These are phyloP conservation scores for Diplodus puntazzo DNA, from an alignment of 2,797 vertebrate genomes.

Conservation along the genomic window DNA sequence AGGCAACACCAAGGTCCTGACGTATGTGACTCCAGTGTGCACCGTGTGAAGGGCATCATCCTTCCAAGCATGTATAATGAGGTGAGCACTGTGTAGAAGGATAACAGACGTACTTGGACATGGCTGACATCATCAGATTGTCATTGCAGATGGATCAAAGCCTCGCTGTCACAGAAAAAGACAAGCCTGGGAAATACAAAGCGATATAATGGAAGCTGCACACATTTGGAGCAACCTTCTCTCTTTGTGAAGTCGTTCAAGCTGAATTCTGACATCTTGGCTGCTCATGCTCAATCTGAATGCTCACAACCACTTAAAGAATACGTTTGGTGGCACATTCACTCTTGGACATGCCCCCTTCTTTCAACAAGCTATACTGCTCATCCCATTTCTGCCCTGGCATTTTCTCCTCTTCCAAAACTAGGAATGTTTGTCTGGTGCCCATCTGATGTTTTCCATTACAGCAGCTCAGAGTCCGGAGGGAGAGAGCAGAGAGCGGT, in stretches of 20 bases:
- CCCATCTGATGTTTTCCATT: slow-evolving; percentile 81
- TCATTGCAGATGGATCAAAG: slow-evolving; percentile 51
- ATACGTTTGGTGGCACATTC: slow-evolving; percentile 31
- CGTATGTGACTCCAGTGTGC: slow-evolving; percentile 43
- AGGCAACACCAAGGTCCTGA: slow-evolving; percentile 52
- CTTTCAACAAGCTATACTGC: slow-evolving; percentile 34
- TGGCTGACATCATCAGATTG: slow-evolving; percentile 52
- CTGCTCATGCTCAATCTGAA: slow-evolving; percentile 47
- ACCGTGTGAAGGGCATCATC: slow-evolving; percentile 61
- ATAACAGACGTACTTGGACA: slow-evolving; percentile 46
- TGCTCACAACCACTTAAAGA: slow-evolving; percentile 45
- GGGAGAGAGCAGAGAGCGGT: slow-evolving; percentile 74
- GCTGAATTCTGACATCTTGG: slow-evolving; percentile 30
- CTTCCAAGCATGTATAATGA: slow-evolving; percentile 59
- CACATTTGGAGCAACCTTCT: slow-evolving; percentile 36
- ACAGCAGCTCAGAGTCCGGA: slow-evolving; percentile 62
- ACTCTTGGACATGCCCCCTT: slow-evolving; percentile 28
- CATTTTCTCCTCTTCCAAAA: slow-evolving; percentile 33
- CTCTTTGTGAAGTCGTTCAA: slow-evolving; percentile 26
- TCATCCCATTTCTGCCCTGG: slow-evolving; percentile 27
- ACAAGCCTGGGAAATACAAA: not conserved
- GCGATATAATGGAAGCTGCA: slow-evolving; percentile 15
- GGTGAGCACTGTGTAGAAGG: slow-evolving; percentile 33
- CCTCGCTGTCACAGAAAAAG: slow-evolving; percentile 13
- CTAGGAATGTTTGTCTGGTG: slow-evolving; percentile 40